These are phyloP conservation scores for Seriola rivoliana DNA, from an alignment of 2,113 vertebrate genomes.

Conservation along the genomic window DNA sequence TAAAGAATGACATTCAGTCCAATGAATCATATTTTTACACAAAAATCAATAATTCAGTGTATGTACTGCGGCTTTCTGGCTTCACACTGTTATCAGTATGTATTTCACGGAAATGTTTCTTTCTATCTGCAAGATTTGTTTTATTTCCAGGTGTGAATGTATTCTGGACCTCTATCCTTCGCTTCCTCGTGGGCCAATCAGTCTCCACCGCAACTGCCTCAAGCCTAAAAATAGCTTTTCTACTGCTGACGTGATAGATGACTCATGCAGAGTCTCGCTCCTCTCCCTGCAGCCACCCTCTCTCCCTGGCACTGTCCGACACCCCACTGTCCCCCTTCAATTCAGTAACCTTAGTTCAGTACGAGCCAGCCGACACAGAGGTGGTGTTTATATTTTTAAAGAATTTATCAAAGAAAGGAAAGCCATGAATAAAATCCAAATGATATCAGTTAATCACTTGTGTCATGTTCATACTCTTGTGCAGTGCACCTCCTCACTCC, in stretches of 20 bases:
- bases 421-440: background rate
- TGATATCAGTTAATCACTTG: background rate
- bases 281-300: conserved; percentile 36
- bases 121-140: background rate
- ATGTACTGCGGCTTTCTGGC: background rate
- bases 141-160: conserved; percentile 46
- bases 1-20: background rate
- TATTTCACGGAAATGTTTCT: background rate
- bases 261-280: conserved; percentile 71
- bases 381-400: background rate
- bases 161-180: conserved; percentile 56
- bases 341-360: conserved; percentile 12
- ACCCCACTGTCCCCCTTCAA: background rate
- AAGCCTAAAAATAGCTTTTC: conserved; percentile 76
- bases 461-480: background rate
- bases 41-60: background rate
- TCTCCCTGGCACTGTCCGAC: conserved; percentile 21
- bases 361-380: too few relatives aligned
- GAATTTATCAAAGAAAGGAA: background rate
- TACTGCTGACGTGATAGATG: conserved; percentile 76
- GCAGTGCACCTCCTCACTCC: conserved; percentile 11
- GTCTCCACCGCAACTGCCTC: conserved; percentile 62
- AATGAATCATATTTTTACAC: background rate
- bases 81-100: background rate
- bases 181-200: conserved; percentile 60